These are phyloP conservation scores for Clarias magur DNA, from an alignment of 2,113 vertebrate species.

Conservation along the genomic window DNA sequence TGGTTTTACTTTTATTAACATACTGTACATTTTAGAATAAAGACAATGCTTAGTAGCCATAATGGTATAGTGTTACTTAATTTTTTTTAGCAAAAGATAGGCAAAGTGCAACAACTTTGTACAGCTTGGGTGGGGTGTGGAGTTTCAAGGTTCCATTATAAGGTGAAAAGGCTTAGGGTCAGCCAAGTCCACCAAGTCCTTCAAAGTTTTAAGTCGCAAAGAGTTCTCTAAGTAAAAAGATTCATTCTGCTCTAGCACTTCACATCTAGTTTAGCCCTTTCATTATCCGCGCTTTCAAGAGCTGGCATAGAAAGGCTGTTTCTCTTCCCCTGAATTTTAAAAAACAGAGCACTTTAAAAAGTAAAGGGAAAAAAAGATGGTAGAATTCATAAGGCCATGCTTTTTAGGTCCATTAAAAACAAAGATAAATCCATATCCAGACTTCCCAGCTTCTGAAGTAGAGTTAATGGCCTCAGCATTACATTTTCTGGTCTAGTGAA, in stretches of 20 bases:
- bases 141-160: background rate
- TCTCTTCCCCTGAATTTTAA: background rate
- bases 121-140: background rate
- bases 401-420: background rate
- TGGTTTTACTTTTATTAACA: background rate
- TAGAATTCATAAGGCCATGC: background rate
- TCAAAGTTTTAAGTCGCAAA: background rate
- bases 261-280: background rate
- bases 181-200: background rate
- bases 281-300: background rate
- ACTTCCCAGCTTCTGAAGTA: background rate
- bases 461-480: background rate
- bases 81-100: background rate
- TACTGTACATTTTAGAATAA: background rate
- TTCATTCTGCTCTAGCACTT: background rate
- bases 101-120: background rate
- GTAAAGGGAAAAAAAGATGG: background rate
- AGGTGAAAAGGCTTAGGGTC: background rate
- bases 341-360: background rate
- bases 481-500: background rate
- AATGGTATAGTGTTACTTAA: background rate
- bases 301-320: background rate
- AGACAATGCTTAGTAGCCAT: background rate
- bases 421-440: constrained; percentile 1
- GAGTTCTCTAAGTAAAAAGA: background rate